Conservation (phyloP, 1,140 invertebrate species). For the Drosophila simulans region DNA sequence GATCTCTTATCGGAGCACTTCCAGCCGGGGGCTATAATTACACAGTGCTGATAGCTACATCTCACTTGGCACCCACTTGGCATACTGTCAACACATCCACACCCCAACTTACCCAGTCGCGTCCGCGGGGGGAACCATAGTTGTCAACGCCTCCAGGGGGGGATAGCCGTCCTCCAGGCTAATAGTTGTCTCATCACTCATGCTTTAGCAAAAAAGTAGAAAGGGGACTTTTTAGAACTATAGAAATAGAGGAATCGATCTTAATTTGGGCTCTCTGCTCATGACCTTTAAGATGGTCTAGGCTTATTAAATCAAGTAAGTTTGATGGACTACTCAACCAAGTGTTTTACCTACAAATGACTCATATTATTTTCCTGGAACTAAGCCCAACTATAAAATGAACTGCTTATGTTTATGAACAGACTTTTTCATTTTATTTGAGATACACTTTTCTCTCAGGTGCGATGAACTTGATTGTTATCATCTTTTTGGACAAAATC, state of each 20-base stretch:
- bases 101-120: slow-evolving; percentile 58
- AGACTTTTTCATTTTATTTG: neutral
- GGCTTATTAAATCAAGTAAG: neutral
- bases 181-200: slow-evolving; percentile 61
- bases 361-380: neutral
- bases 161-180: slow-evolving; percentile 21
- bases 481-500: slow-evolving; percentile 19
- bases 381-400: neutral
- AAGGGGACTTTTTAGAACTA: neutral
- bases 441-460: slow-evolving; percentile 5
- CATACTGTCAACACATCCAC: slow-evolving; percentile 4
- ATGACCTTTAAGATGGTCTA: no score
- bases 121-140: slow-evolving; percentile 42
- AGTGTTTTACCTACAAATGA: neutral
- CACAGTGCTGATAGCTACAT: slow-evolving; percentile 63
- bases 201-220: slow-evolving; percentile 17
- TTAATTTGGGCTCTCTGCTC: neutral
- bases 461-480: slow-evolving; percentile 15
- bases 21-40: slow-evolving; percentile 68
- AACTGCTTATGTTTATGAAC: neutral
- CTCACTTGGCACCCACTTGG: slow-evolving; percentile 34
- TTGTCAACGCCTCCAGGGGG: slow-evolving; percentile 34
- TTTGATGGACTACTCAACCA: neutral
- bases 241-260: neutral
- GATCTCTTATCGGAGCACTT: slow-evolving; percentile 74